A percentile compares a stretch with the other conserved stretches of the same genome.
Conservation (phyloP, 2,113 vertebrate genomes). For the Corythaeola cristata region DNA sequence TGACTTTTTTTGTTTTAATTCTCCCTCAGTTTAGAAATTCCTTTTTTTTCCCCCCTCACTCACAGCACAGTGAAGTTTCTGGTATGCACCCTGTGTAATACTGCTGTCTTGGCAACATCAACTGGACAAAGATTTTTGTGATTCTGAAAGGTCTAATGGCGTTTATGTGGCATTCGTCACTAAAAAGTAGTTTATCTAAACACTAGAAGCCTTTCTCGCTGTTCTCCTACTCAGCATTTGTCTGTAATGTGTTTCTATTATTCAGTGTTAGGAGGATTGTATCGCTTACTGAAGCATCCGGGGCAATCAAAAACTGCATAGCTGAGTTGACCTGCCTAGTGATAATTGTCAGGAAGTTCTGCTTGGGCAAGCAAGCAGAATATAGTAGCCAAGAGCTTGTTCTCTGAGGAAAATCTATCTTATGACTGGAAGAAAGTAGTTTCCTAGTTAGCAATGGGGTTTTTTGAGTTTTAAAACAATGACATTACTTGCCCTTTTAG, state of each 20-base stretch:
- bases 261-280: not conserved
- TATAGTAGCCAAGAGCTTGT: not conserved
- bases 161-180: conserved; percentile 3
- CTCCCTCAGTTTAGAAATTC: not conserved
- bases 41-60: not conserved
- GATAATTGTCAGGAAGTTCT: conserved; percentile 53
- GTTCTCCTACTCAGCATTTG: not conserved
- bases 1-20: not conserved
- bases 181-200: not conserved
- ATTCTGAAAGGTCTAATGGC: not conserved
- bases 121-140: not conserved
- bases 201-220: not conserved
- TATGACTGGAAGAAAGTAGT: not conserved
- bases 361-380: conserved; percentile 50
- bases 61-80: not conserved
- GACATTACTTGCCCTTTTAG: not conserved
- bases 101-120: conserved; percentile 18
- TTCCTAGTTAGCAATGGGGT: not conserved
- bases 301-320: conserved; percentile 18
- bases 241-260: conserved; percentile 12
- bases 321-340: conserved; percentile 28
- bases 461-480: not conserved
- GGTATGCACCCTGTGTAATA: not conserved
- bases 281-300: conserved; percentile 30
- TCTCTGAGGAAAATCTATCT: not conserved